phyloP scores from a whole-genome alignment of 2,113 vertebrate species.

The Thamnaconus septentrionalis region DNA sequence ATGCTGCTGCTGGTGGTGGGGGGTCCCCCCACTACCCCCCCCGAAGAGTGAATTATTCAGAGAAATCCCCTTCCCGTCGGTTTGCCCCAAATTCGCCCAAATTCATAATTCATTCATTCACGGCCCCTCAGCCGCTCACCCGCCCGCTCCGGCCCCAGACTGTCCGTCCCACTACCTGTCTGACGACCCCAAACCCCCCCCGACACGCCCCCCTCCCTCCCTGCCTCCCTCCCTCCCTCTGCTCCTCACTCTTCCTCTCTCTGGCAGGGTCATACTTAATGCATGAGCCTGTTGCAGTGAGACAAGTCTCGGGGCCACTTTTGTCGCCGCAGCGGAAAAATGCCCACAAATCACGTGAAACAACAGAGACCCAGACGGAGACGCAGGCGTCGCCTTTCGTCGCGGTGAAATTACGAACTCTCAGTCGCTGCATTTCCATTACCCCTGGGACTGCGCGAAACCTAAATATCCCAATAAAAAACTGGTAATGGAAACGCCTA shows the following conservation, averaged over 20 bases:
- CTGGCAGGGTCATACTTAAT: constrained; percentile 68
- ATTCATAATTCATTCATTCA: constrained; percentile 82
- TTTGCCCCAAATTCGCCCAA: constrained; percentile 78
- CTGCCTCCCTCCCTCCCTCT: not conserved
- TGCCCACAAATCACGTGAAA: constrained; percentile 54
- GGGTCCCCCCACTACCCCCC: constrained; percentile 65
- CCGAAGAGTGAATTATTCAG: constrained; percentile 79
- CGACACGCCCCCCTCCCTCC: not conserved
- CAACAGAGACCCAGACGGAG: constrained; percentile 32
- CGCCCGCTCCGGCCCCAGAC: constrained; percentile 48
- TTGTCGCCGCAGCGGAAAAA: constrained; percentile 53
- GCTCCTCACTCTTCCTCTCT: constrained; percentile 43
- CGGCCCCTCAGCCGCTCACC: constrained; percentile 33
- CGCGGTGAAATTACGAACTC: constrained; percentile 6
- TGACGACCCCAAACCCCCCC: constrained; percentile 7
- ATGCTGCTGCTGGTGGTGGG: constrained; percentile 43
- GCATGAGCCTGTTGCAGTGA: constrained; percentile 74
- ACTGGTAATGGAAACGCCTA: too few species aligned
- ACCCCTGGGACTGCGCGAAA: too few species aligned
- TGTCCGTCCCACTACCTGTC: constrained; percentile 39
- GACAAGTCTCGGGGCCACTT: constrained; percentile 54
- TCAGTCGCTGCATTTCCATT: not conserved
- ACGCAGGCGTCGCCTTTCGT: constrained; percentile 30
- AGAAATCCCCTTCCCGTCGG: constrained; percentile 63
- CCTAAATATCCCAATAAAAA: too few species aligned